Percentiles rank a stretch among this genome's conserved stretches.
Evolutionary conservation across 2,888 invertebrate species (phyloP).

Genomic region (Myopa tessellatipennis): DNA sequence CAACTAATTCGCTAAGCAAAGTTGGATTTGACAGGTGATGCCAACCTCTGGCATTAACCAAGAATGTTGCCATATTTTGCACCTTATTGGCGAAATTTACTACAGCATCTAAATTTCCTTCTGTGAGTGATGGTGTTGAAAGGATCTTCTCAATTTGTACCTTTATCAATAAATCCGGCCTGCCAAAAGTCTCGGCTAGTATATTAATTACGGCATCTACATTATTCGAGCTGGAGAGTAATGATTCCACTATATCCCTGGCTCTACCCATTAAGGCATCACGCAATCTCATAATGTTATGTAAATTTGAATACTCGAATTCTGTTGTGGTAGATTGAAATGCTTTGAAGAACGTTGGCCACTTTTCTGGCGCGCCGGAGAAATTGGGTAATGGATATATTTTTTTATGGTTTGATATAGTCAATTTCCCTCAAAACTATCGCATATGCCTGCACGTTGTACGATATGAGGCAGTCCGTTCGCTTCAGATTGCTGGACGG

Average conservation of each 20-base stretch:
- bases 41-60: conserved; percentile 28
- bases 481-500: too few relatives aligned
- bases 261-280: conserved; percentile 32
- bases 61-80: conserved; percentile 39
- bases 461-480: too few relatives aligned
- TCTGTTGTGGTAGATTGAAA: conserved; percentile 25
- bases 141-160: conserved; percentile 31
- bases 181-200: conserved; percentile 24
- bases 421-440: too few relatives aligned
- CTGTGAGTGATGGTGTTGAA: conserved; percentile 13
- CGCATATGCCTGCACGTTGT: too few relatives aligned
- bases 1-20: conserved; percentile 39
- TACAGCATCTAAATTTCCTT: conserved; percentile 21
- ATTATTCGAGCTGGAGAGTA: conserved; percentile 30
- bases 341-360: conserved; percentile 36
- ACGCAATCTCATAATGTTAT: conserved; percentile 37
- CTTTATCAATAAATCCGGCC: conserved; percentile 33
- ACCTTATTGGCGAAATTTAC: conserved; percentile 40
- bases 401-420: too few relatives aligned
- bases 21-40: conserved; percentile 43
- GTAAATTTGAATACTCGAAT: conserved; percentile 27
- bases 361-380: conserved; percentile 38
- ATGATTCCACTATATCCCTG: conserved; percentile 31
- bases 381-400: conserved; percentile 38
- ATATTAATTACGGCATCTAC: conserved; percentile 24